Evolutionary conservation across 2,113 vertebrate species (phyloP), one percentile per base, ranked within the genome.

Genomic region (Aptenodytes patagonicus): DNA sequence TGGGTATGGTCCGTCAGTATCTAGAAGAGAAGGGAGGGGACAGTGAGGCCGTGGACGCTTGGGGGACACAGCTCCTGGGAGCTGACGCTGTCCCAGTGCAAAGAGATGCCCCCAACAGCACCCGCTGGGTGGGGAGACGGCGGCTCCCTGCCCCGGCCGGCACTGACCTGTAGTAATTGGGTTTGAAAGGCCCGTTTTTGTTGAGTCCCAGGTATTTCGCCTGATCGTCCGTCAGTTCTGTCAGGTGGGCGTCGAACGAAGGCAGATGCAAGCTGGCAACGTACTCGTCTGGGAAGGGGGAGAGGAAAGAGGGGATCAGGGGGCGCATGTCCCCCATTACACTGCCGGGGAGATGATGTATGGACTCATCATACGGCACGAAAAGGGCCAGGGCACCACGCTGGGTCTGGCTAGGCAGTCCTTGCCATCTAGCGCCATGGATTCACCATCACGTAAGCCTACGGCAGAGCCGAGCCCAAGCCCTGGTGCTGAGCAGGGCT

Each of bases 131-230:
- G 55, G 19, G 31, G 49, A 21, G 49, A 12, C 1, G 1, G 71
- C 10, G 1, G 66, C 55, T 22, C 55, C 79, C n/a, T 15, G 36
- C 36, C 47, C 83, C 2, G 2, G 25, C 60, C 3, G 0, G 20
- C 64, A 44, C 93, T 25, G 24, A 98, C 98, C 98, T 99, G 98
- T 99, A 99, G 92, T 99, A 99, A 96, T 99, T 99, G 94, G 98
- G 98, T 96, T 99, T 99, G 94, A 99, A 99, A 82, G 98, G 98
- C 94, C 98, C 98, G 0, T 99, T 99, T 96, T 99, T 99, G 96
- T 99, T 99, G 97, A 99, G 98, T 94, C 98, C 98, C 98, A 99
- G 97, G 91, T 99, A 99, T 60, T 99, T 99, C 6, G 98, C 98
- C 97, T 99, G 98, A 93, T 99, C 98, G 26, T 99, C 98, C 4